These are phyloP conservation scores for Ursus arctos DNA, from an alignment of 2,113 vertebrate species.

Conservation along the genomic window DNA sequence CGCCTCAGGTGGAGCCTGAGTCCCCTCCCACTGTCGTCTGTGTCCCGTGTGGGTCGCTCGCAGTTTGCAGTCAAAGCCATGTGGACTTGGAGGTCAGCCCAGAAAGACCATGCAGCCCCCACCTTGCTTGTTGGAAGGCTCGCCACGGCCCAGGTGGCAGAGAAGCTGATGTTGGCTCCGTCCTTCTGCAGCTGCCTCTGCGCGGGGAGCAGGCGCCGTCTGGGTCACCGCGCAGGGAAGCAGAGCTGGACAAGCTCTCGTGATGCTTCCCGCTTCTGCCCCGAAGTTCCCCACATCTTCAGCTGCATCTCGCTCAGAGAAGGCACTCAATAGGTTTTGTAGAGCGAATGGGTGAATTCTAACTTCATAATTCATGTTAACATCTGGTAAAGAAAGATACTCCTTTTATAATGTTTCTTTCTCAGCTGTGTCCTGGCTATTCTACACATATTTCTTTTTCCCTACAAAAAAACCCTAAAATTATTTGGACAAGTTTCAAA, in stretches of 20 bases:
- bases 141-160: not conserved
- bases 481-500: not conserved
- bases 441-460: not conserved
- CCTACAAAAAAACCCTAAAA: not conserved
- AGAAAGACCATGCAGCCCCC: not conserved
- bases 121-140: not conserved
- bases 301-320: rapidly evolving
- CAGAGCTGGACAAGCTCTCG: not conserved
- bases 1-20: rapidly evolving
- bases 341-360: not conserved
- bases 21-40: too few species aligned
- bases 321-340: not conserved
- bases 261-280: not conserved
- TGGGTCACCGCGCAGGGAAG: rapidly evolving
- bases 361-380: not conserved
- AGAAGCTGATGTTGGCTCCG: not conserved
- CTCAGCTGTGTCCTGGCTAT: not conserved
- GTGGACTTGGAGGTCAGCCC: not conserved
- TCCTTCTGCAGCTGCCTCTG: not conserved
- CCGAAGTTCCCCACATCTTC: too few species aligned
- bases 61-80: too few species aligned
- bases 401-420: not conserved
- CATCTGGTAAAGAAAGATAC: not conserved
- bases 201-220: not conserved
- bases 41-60: not conserved